Conservation (phyloP, 2,888 invertebrate species). For the Ormyrus labotus region DNA sequence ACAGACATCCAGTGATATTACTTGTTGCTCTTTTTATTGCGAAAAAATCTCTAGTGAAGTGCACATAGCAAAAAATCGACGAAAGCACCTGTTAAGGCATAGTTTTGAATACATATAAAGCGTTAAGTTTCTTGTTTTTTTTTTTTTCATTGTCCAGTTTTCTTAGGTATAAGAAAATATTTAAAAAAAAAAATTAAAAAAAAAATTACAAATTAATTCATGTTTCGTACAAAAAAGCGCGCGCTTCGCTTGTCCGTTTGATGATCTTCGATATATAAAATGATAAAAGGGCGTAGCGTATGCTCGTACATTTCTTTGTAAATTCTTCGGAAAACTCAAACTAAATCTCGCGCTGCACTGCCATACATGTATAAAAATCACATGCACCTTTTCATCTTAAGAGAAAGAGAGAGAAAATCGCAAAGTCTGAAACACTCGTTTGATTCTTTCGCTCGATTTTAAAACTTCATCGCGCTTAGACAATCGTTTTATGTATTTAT, state of each 20-base stretch:
- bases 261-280: slow-evolving; percentile 7
- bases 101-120: slow-evolving; percentile 36
- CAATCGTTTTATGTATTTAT: slow-evolving; percentile 33
- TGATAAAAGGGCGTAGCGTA: slow-evolving; percentile 35
- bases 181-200: slow-evolving; percentile 27
- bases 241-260: slow-evolving; percentile 38
- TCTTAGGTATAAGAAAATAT: slow-evolving; percentile 24
- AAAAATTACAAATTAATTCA: slow-evolving; percentile 5
- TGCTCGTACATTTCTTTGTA: slow-evolving; percentile 11
- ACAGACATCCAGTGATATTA: slow-evolving; percentile 56
- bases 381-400: slow-evolving; percentile 29
- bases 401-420: slow-evolving; percentile 50
- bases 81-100: slow-evolving; percentile 38
- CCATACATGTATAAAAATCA: slow-evolving; percentile 35
- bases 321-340: slow-evolving; percentile 7
- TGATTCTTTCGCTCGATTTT: slow-evolving; percentile 33
- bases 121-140: slow-evolving; percentile 45
- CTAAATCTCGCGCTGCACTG: slow-evolving; percentile 42
- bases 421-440: slow-evolving; percentile 49
- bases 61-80: slow-evolving; percentile 44
- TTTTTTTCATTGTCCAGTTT: slow-evolving; percentile 36
- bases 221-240: slow-evolving; percentile 28
- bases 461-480: slow-evolving; percentile 24
- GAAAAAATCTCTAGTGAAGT: slow-evolving; percentile 49
- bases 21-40: slow-evolving; percentile 51